phyloP scores from a whole-genome alignment of 2,797 vertebrate species.

The Mus caroli region DNA sequence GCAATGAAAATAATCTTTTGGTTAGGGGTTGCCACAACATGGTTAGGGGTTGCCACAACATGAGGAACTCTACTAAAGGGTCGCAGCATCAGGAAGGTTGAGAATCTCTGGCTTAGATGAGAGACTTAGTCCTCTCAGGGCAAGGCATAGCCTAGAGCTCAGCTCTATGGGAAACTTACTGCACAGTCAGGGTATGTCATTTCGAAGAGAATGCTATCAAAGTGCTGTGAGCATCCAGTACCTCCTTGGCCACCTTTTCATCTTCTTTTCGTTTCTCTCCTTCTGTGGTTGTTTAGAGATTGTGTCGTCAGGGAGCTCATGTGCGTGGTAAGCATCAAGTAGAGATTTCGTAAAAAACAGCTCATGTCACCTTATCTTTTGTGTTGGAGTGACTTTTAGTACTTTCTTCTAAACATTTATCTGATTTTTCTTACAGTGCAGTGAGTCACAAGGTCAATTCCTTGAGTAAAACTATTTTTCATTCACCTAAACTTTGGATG shows the following conservation, averaged over 20 bases:
- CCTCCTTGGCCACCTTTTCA: neutral
- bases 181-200: neutral
- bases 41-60: neutral
- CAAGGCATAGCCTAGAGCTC: neutral
- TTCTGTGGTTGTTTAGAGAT: neutral
- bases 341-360: constrained; percentile 71
- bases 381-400: neutral
- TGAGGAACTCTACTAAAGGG: neutral
- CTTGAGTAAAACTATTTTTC: neutral
- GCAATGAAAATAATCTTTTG: neutral
- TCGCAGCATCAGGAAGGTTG: neutral
- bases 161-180: neutral
- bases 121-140: neutral
- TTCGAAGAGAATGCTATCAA: neutral
- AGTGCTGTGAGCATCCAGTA: neutral
- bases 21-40: neutral
- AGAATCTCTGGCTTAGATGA: neutral
- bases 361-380: constrained; percentile 78
- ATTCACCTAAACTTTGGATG: neutral
- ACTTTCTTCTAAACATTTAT: neutral
- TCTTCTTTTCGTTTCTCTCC: too few species aligned
- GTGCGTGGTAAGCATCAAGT: neutral
- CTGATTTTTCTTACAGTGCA: neutral
- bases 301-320: neutral
- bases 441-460: neutral